phyloP scores from a whole-genome alignment of 2,113 vertebrate species.

The Hippopotamus amphibius region DNA sequence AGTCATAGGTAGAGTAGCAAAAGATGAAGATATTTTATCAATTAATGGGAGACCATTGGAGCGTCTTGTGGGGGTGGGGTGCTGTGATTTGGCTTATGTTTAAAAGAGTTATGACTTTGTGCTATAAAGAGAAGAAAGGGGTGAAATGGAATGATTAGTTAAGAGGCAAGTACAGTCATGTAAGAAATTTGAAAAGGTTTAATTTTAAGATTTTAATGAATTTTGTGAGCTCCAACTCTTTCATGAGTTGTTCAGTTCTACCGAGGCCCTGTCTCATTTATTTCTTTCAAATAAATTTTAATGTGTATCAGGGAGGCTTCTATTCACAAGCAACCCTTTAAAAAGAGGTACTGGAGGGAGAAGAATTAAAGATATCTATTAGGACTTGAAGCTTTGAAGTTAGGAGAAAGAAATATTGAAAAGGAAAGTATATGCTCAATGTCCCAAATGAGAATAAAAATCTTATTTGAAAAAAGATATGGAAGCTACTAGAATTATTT shows the following conservation, averaged over 20 bases:
- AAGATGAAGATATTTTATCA: not conserved
- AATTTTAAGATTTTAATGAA: conserved; percentile 33
- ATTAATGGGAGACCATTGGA: not conserved
- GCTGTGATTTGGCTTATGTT: accelerated
- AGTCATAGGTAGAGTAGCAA: not conserved
- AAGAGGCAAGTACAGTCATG: not conserved
- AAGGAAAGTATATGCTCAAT: not conserved
- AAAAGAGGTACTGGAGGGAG: not conserved
- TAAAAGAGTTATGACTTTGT: not conserved
- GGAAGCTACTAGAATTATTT: not conserved
- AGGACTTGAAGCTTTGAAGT: not conserved
- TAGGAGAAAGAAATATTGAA: not conserved
- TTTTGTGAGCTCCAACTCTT: not conserved
- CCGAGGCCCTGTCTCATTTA: not conserved
- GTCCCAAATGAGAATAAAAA: conserved; percentile 33
- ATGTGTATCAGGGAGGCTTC: not conserved
- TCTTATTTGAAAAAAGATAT: conserved; percentile 27
- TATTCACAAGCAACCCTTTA: not conserved
- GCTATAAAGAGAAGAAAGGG: not conserved
- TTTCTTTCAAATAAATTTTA: conserved; percentile 5
- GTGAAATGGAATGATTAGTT: not conserved
- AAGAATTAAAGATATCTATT: conserved; percentile 19
- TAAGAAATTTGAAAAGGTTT: not conserved
- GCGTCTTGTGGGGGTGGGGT: not conserved
- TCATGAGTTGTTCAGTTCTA: not conserved